A percentile compares a stretch with the other conserved stretches of the same genome.
phyloP scores from a whole-genome alignment of 2,113 vertebrate species.

The Sinocyclocheilus maitianheensis region DNA sequence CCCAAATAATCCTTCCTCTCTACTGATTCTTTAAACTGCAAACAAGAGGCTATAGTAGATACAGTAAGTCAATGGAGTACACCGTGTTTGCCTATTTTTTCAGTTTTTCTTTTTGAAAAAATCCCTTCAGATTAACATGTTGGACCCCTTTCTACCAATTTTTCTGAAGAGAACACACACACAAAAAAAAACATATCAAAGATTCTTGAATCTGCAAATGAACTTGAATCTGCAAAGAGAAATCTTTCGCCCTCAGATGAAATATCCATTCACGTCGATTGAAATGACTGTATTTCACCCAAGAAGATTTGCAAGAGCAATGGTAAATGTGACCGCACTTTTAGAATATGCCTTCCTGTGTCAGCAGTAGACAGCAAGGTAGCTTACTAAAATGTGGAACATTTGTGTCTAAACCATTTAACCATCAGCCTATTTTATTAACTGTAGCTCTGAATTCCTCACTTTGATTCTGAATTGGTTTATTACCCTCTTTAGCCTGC shows the following conservation, averaged over 20 bases:
- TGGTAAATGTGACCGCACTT: neutral
- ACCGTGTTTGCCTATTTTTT: neutral
- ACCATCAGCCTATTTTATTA: neutral
- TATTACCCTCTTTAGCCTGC: neutral
- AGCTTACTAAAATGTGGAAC: neutral
- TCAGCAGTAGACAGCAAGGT: neutral
- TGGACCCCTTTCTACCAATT: neutral
- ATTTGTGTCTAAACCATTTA: neutral
- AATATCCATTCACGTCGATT: neutral
- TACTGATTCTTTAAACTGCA: no score
- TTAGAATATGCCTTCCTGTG: neutral
- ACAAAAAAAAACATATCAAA: neutral
- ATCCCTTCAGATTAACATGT: neutral
- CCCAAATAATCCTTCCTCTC: neutral
- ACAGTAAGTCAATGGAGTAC: neutral
- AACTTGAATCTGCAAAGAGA: neutral
- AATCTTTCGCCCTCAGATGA: neutral
- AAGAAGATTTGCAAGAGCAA: neutral
- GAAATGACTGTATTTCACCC: neutral
- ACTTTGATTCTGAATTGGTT: neutral
- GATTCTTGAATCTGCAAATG: neutral
- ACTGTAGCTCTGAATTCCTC: neutral
- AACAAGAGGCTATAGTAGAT: neutral
- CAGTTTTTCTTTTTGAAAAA: neutral
- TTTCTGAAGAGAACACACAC: neutral